A percentile compares a stretch with the other conserved stretches of the same genome.
Conservation (phyloP, 2,888 invertebrate species). For the Trimorus sp. region DNA sequence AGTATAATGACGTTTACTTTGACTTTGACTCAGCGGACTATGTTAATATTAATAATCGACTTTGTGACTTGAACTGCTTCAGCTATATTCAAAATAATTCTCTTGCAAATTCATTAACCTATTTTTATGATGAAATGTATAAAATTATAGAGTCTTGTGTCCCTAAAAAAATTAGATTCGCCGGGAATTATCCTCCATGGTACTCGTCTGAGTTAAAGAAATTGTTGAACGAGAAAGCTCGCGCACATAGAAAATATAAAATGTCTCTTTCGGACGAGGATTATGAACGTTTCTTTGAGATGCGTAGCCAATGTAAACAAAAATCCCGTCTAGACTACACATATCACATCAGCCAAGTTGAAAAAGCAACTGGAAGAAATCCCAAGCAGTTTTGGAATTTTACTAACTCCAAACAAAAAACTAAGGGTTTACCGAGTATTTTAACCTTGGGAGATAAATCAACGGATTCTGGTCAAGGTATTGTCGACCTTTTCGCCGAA, state of each 20-base stretch:
- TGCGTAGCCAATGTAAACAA: constrained; percentile 18
- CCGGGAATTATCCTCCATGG: constrained; percentile 4
- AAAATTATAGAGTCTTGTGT: constrained; percentile 2
- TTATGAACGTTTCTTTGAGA: background rate
- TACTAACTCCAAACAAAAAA: background rate
- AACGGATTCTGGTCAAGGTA: background rate
- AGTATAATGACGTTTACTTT: no score
- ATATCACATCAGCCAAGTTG: no score
- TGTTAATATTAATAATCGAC: no score
- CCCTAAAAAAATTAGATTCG: background rate
- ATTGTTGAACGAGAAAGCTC: background rate
- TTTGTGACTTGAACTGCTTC: no score
- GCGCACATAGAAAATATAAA: constrained; percentile 4
- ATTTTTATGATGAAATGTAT: background rate
- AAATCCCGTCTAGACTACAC: no score
- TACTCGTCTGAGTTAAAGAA: constrained; percentile 7
- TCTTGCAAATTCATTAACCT: no score
- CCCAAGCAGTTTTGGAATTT: constrained; percentile 6
- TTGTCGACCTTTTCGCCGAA: constrained; percentile 10
- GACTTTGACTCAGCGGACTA: no score
- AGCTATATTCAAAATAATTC: no score
- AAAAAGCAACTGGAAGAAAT: background rate
- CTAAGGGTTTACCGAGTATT: background rate
- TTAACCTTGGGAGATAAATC: background rate
- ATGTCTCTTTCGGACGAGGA: background rate